Evolutionary conservation across 2,888 invertebrate genomes (phyloP), one percentile per base, ranked within the genome.

Genomic region (Acrobasis repandana): DNA sequence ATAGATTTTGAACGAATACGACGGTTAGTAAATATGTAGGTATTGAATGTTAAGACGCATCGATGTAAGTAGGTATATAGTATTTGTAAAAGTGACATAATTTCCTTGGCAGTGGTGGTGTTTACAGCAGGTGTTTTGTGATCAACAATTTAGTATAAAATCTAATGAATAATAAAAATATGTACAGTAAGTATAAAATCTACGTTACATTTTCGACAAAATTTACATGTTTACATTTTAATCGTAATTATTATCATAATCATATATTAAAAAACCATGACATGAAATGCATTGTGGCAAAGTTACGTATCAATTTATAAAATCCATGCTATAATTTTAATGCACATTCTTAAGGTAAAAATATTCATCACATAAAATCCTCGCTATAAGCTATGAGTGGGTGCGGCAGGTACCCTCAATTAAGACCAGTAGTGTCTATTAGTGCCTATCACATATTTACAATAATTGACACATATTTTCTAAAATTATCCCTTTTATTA

Each of bases 61-160:
- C 52, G 36, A 15, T 5, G n/a, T n/a, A n/a, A n/a, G n/a, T n/a
- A n/a, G 15, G 34, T 52, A 10, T 2, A n/a, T n/a, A n/a, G n/a
- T n/a, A 20, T 15, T 33, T 51, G 16, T 16, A 36, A 36, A 10
- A 34, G 2, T 15, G 1, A 8, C 9, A 34, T 10, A 46, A 63
- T 67, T 67, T 72, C 56, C 65, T 72, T 81, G 82, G 81, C 81
- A 82, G 81, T 83, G 77, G 70, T 51, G 36, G 36, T 51, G 28
- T 16, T 43, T 56, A 61, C 28, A 33, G 46, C 36, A 33, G 28
- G 56, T 11, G 47, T 56, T 50, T 38, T 58, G 56, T 28, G 14
- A 56, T 43, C 43, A 47, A 56, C 56, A 74, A 75, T 76, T 78
- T 77, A 74, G 76, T 83, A 83, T 69, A 85, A 84, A 83, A 80